A percentile compares a stretch with the other conserved stretches of the same genome.
Conservation (phyloP, 2,113 vertebrate species). For the Entelurus aequoreus region DNA sequence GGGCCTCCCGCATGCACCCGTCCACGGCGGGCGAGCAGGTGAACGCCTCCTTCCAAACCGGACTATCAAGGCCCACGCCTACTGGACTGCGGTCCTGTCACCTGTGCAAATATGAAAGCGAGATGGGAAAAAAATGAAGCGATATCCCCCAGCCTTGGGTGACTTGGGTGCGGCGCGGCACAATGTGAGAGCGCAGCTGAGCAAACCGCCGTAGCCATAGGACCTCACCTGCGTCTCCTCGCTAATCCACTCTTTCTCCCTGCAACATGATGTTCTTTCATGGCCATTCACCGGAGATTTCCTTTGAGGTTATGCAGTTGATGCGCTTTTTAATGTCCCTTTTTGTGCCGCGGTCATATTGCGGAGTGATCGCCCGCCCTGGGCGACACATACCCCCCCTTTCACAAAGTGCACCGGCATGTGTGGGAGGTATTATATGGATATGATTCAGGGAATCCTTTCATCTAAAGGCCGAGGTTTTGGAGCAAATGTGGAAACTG, state of each 20-base stretch:
- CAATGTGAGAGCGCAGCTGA: constrained; percentile 74
- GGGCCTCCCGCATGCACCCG: constrained; percentile 36
- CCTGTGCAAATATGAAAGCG: constrained; percentile 64
- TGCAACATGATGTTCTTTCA: constrained; percentile 57
- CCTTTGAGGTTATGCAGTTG: constrained; percentile 67
- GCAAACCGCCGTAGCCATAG: constrained; percentile 71
- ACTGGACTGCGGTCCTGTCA: constrained; percentile 58
- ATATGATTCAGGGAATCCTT: constrained; percentile 64
- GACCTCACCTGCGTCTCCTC: constrained; percentile 56
- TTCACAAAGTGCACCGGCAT: constrained; percentile 51
- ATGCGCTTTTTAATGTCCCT: constrained; percentile 61
- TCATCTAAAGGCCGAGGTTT: constrained; percentile 51
- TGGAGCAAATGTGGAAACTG: constrained; percentile 35
- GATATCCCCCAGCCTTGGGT: constrained; percentile 57
- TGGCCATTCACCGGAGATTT: constrained; percentile 60
- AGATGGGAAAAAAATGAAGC: constrained; percentile 47
- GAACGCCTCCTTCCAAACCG: constrained; percentile 62
- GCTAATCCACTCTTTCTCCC: constrained; percentile 69
- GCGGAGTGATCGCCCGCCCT: constrained; percentile 59
- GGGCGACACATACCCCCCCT: constrained; percentile 41
- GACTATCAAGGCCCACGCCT: constrained; percentile 71
- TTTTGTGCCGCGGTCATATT: constrained; percentile 55
- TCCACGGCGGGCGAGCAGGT: constrained; percentile 14
- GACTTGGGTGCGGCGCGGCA: constrained; percentile 59
- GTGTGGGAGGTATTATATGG: constrained; percentile 54